phyloP scores from a whole-genome alignment of 2,888 invertebrate species.

The Mellilla xanthometata region DNA sequence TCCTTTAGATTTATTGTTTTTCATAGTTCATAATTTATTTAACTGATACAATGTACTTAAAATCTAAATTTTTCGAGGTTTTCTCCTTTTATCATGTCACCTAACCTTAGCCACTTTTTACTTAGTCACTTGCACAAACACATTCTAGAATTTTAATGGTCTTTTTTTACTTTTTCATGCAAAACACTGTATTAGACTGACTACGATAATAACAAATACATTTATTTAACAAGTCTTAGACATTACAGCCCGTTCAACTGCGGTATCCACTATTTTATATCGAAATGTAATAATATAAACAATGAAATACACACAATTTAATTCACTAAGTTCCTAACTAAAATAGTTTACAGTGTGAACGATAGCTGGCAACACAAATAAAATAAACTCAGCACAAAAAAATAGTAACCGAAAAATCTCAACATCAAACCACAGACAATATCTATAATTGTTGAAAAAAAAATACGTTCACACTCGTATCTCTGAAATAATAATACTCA shows the following conservation, averaged over 20 bases:
- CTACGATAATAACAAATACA: slow-evolving; percentile 36
- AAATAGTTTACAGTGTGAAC: background rate
- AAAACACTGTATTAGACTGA: background rate
- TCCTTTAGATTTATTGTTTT: too few relatives aligned
- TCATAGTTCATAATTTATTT: too few relatives aligned
- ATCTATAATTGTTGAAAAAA: too few relatives aligned
- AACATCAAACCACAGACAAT: too few relatives aligned
- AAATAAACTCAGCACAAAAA: slow-evolving; percentile 1
- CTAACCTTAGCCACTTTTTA: too few relatives aligned
- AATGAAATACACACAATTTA: slow-evolving; percentile 25
- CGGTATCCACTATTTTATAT: slow-evolving; percentile 30
- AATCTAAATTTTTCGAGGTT: too few relatives aligned
- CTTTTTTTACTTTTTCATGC: background rate
- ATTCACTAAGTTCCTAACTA: slow-evolving; percentile 17
- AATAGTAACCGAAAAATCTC: background rate
- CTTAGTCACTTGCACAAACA: too few relatives aligned
- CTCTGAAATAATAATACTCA: slow-evolving; percentile 24
- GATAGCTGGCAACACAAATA: background rate
- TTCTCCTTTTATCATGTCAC: too few relatives aligned
- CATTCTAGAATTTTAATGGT: too few relatives aligned
- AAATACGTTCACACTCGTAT: background rate
- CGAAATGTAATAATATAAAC: slow-evolving; percentile 16
- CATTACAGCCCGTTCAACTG: slow-evolving; percentile 59
- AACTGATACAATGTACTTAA: too few relatives aligned
- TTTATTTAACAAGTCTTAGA: slow-evolving; percentile 62